phyloP scores from a whole-genome alignment of 2,113 vertebrate genomes.

The Cephalopterus ornatus region DNA sequence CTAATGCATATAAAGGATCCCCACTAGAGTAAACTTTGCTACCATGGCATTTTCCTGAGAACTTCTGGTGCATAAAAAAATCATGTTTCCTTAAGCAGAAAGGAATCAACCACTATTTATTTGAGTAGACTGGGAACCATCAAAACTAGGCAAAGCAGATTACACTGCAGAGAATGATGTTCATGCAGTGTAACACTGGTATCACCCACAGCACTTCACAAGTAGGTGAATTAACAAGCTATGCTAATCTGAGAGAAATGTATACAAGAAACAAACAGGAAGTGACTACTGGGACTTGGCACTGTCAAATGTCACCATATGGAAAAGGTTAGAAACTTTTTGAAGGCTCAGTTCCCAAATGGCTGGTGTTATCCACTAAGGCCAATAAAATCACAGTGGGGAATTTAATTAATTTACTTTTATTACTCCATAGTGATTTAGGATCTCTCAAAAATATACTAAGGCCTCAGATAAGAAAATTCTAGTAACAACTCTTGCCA shows the following conservation, averaged over 20 bases:
- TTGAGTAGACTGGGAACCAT: background rate
- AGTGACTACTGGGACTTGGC: conserved; percentile 51
- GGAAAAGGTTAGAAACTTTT: conserved; percentile 56
- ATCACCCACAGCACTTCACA: background rate
- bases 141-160: background rate
- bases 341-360: conserved; percentile 28
- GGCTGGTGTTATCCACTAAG: background rate
- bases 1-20: background rate
- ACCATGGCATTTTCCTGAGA: background rate
- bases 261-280: conserved; percentile 60
- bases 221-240: conserved; percentile 7
- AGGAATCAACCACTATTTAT: background rate
- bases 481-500: background rate
- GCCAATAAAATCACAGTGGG: conserved; percentile 11
- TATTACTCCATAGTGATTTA: conserved; percentile 1
- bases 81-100: background rate
- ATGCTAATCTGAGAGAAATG: background rate
- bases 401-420: conserved; percentile 44
- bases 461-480: background rate
- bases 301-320: conserved; percentile 47
- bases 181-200: background rate
- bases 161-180: background rate
- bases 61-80: background rate
- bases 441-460: background rate
- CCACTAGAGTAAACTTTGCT: background rate